Base-by-base conservation (phyloP, 2,888 invertebrate genomes). In the Elmis aenea region DNA sequence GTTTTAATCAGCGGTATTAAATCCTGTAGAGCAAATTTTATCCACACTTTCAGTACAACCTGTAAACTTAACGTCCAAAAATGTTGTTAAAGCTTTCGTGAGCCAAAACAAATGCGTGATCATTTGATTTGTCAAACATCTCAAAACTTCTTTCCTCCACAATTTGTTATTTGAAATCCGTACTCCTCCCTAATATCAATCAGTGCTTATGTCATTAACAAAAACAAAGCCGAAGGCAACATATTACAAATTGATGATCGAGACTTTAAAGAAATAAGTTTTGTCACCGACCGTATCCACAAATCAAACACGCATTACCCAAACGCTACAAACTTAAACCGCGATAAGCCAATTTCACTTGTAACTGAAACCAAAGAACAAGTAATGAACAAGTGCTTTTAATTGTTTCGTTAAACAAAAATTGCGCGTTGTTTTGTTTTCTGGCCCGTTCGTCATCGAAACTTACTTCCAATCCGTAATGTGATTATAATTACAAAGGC, bases 401-500 rank as follows among this genome's bases (percentile, higher is more conserved):
- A n/a, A n/a, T n/a, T n/a, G n/a, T n/a, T n/a, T n/a, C n/a, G n/a
- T n/a, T n/a, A n/a, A n/a, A n/a, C n/a, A n/a, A n/a, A n/a, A n/a
- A n/a, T n/a, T n/a, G n/a, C n/a, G n/a, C n/a, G n/a, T n/a, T n/a
- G 5, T 18, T 18, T 18, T 8, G 18, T 6, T 18, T 18, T 6
- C 18, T 5, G 18, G 5, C 18, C 18, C 18, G 18, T 5, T n/a
- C n/a, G 18, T 6, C 18, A 26, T 40, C 44, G 37, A 40, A 44
- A 55, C 50, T 55, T 37, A 38, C 42, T 55, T 52, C 55, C 42
- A 6, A 13, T 23, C 49, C 48, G 52, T 64, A 64, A 64, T 64
- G 64, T 59, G 62, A 62, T 62, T 63, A 64, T 64, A 64, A 64
- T 64, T 64, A 62, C 62, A 61, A 60, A 56, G 61, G 51, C 58